phyloP scores from a whole-genome alignment of 2,888 invertebrate genomes.

The Scaptomyza reducta region DNA sequence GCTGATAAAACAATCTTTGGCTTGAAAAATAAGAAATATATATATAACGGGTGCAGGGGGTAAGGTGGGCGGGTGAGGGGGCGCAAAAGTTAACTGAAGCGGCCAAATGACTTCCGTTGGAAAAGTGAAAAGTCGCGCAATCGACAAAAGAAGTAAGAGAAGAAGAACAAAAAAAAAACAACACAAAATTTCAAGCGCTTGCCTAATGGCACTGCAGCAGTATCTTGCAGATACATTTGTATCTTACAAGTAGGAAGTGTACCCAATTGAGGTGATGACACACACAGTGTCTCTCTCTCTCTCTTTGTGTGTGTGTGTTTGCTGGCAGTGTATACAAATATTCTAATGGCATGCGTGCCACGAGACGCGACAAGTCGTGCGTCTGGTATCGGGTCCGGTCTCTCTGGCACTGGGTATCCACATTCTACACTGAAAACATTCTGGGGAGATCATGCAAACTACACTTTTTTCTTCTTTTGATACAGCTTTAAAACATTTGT shows the following conservation, averaged over 20 bases:
- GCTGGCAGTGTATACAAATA: slow-evolving; percentile 64
- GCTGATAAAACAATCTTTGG: slow-evolving; percentile 62
- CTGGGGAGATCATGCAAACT: too few species aligned
- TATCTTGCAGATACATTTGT: slow-evolving; percentile 64
- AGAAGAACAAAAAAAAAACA: background rate
- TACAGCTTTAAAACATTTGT: too few species aligned
- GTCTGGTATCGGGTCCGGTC: slow-evolving; percentile 34
- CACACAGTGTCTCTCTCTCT: slow-evolving; percentile 58
- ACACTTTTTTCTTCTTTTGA: too few species aligned
- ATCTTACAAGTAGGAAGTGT: slow-evolving; percentile 82
- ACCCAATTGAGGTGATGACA: slow-evolving; percentile 82
- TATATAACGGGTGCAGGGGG: slow-evolving; percentile 4
- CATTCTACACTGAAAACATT: slow-evolving; percentile 14
- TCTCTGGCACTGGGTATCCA: slow-evolving; percentile 16
- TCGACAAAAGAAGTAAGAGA: slow-evolving; percentile 26
- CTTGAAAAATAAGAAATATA: slow-evolving; percentile 10
- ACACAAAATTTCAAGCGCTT: slow-evolving; percentile 38
- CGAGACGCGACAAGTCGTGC: slow-evolving; percentile 39
- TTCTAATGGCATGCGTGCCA: slow-evolving; percentile 73
- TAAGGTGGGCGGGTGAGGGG: slow-evolving; percentile 5
- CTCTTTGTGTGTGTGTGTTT: background rate
- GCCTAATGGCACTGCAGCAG: slow-evolving; percentile 59
- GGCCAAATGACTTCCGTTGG: slow-evolving; percentile 71
- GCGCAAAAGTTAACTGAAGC: slow-evolving; percentile 54
- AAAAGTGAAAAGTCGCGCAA: slow-evolving; percentile 68